phyloP scores from a whole-genome alignment of 2,888 invertebrate species.

The Eristalinus aeneus region DNA sequence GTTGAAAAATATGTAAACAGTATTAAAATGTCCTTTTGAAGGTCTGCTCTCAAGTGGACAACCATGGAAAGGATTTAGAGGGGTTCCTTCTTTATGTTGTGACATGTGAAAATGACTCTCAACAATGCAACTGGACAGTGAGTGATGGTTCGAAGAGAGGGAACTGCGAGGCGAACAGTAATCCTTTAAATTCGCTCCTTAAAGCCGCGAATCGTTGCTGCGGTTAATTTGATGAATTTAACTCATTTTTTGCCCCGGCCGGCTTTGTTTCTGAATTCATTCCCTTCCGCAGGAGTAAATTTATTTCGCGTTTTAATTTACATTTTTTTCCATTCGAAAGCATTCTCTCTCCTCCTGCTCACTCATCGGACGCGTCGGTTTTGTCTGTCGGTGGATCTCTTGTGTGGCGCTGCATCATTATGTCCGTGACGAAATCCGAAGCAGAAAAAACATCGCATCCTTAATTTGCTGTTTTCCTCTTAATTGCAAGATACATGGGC shows the following conservation, averaged over 20 bases:
- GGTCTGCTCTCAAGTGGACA: background rate
- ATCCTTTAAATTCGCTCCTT: background rate
- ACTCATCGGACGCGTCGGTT: background rate
- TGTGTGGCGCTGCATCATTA: constrained; percentile 52
- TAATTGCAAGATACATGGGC: constrained; percentile 62
- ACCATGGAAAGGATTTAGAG: constrained; percentile 11
- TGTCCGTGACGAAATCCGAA: constrained; percentile 56
- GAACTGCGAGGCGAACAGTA: background rate
- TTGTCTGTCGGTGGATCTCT: constrained; percentile 12
- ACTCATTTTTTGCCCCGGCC: background rate
- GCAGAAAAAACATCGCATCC: constrained; percentile 50
- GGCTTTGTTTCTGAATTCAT: constrained; percentile 14
- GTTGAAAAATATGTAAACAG: constrained; percentile 33
- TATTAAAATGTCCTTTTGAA: constrained; percentile 54
- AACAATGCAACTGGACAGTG: constrained; percentile 39
- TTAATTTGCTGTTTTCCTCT: constrained; percentile 69
- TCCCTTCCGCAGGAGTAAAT: constrained; percentile 61
- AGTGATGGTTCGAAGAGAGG: constrained; percentile 49
- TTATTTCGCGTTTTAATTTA: constrained; percentile 68
- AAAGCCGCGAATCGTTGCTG: background rate
- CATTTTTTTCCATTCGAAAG: constrained; percentile 65
- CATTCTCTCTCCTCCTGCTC: constrained; percentile 16
- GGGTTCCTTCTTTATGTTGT: constrained; percentile 24
- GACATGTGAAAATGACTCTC: constrained; percentile 52
- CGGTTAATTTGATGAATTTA: constrained; percentile 32